phyloP scores from a whole-genome alignment of 2,888 invertebrate species.

The Parascotia fuliginaria region DNA sequence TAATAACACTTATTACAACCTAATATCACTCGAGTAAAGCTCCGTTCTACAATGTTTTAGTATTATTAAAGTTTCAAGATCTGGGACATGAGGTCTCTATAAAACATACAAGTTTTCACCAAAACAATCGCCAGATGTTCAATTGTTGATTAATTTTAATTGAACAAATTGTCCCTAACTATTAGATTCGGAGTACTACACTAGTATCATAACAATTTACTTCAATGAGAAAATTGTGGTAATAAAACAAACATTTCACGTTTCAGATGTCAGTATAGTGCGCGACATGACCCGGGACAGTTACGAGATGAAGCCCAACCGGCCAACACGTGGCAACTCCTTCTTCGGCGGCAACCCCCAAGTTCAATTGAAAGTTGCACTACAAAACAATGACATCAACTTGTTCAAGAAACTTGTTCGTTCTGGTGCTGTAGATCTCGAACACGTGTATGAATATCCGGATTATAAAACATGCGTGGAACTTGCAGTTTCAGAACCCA shows the following conservation, averaged over 20 bases:
- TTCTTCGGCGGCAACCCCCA: constrained; percentile 80
- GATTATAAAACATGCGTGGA: constrained; percentile 87
- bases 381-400: constrained; percentile 79
- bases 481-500: constrained; percentile 81
- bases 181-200: constrained; percentile 57
- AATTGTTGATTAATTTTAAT: constrained; percentile 61
- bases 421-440: constrained; percentile 79
- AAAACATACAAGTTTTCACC: too few relatives aligned
- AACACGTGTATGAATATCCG: constrained; percentile 84
- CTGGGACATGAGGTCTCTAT: too few relatives aligned
- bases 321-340: constrained; percentile 72
- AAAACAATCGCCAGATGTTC: constrained; percentile 53
- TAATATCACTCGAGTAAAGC: too few relatives aligned
- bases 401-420: constrained; percentile 82
- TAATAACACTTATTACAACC: too few relatives aligned
- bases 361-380: constrained; percentile 78
- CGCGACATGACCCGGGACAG: constrained; percentile 74
- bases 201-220: constrained; percentile 55
- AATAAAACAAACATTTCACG: constrained; percentile 46
- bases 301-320: constrained; percentile 79
- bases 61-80: too few relatives aligned
- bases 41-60: too few relatives aligned
- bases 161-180: constrained; percentile 56
- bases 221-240: constrained; percentile 64
- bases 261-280: constrained; percentile 79